Conservation (phyloP, 2,888 invertebrate genomes). For the Colletes collaris region DNA sequence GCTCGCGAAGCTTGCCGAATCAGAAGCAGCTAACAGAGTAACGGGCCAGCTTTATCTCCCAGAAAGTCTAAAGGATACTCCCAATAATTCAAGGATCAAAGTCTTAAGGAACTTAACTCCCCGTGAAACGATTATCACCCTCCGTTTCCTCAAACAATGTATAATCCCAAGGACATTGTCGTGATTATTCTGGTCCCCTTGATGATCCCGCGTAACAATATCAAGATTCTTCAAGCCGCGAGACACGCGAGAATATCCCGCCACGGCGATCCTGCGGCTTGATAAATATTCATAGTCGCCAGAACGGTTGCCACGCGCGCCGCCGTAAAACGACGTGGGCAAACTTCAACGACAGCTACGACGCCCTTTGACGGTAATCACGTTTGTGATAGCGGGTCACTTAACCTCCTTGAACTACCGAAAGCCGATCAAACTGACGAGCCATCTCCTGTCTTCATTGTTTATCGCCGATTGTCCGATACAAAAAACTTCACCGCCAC, state of each 20-base stretch:
- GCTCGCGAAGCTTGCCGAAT: background rate
- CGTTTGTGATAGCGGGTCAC: conserved; percentile 24
- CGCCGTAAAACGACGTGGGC: conserved; percentile 51
- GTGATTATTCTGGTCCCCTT: conserved; percentile 27
- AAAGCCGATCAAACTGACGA: conserved; percentile 34
- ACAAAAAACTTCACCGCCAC: conserved; percentile 13
- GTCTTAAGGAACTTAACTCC: conserved; percentile 30
- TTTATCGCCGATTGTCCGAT: conserved; percentile 6
- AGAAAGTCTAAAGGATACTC: conserved; percentile 6
- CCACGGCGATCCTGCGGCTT: conserved; percentile 24
- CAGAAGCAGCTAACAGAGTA: background rate
- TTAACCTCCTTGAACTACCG: conserved; percentile 24
- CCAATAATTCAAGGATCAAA: conserved; percentile 42
- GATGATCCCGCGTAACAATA: conserved; percentile 38
- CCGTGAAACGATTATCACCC: conserved; percentile 48
- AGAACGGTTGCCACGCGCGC: conserved; percentile 21
- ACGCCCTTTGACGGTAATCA: conserved; percentile 43
- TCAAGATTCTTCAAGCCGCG: conserved; percentile 39
- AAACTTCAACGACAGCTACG: conserved; percentile 43
- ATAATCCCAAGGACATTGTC: conserved; percentile 48
- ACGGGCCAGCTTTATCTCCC: background rate
- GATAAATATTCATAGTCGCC: conserved; percentile 66
- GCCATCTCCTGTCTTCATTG: background rate
- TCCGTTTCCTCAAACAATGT: conserved; percentile 32
- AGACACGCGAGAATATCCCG: conserved; percentile 26